Evolutionary conservation across 2,113 vertebrate species (phyloP), one percentile per base, ranked within the genome.

Genomic region (Heliornis fulica): DNA sequence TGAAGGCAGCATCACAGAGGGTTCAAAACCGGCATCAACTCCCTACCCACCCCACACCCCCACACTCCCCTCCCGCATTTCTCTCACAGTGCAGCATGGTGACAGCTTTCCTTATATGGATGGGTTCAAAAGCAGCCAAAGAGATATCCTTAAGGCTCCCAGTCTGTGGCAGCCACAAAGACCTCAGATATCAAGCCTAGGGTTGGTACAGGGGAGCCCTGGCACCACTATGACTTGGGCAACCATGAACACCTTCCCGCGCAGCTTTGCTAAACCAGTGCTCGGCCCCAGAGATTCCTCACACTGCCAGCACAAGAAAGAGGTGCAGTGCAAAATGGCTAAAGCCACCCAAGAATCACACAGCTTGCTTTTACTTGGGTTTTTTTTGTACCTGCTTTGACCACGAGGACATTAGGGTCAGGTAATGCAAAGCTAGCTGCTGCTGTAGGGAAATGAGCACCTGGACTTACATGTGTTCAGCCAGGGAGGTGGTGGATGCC

Each of bases 241-340:
- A 70, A 12, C 40, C 11, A 3, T 3, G 7, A 57, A 3, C 40
- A 71, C 36, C 38, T 10, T 74, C 13, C 15, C 50, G 53, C 61
- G 28, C 21, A 69, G 32, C 28, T 15, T 59, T 70, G 45, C 29
- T 48, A 19, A 87, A 59, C 9, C 51, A 56, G 4, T 1, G 5
- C 56, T 84, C 3, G 4, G 38, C 31, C 15, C 19, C 38, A 45
- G 41, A 64, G 6, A 50, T 76, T 9, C 1, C 61, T 85, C 34
- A 34, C 3, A 1, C 11, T 16, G 1, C n/a, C 4, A 5, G n/a
- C 36, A 19, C 1, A 11, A 72, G 19, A 0, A 0, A 71, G 34
- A 76, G 16, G 4, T 7, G 7, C 34, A 50, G 21, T 3, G 3
- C 31, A 64, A 71, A 77, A 50, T 5, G 28, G 16, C 53, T 38